Conservation (phyloP, 2,113 vertebrate genomes). For the Phalacrocorax carbo region DNA sequence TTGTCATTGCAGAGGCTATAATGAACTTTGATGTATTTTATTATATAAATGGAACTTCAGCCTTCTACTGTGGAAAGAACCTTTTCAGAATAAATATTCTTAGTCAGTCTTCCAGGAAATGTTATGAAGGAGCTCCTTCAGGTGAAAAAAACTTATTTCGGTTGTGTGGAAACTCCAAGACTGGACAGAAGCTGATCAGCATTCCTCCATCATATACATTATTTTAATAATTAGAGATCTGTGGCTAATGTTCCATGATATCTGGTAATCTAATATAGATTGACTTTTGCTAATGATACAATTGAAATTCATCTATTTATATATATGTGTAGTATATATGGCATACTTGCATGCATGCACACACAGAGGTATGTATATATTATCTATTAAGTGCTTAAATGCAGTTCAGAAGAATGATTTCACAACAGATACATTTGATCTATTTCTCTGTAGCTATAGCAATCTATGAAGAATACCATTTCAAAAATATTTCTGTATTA, state of each 20-base stretch:
- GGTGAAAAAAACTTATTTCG: not conserved
- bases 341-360: not conserved
- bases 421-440: not conserved
- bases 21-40: conserved; percentile 28
- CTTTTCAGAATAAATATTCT: not conserved
- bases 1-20: conserved; percentile 20
- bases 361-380: not conserved
- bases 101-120: not conserved
- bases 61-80: not conserved
- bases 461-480: not conserved
- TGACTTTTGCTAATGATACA: not conserved
- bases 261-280: too few species aligned
- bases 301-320: not conserved
- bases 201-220: not conserved
- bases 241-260: not conserved
- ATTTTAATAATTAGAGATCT: not conserved
- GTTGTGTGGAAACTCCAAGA: not conserved
- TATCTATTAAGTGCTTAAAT: not conserved
- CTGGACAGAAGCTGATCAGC: not conserved
- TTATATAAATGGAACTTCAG: conserved; percentile 14
- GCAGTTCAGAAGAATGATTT: not conserved
- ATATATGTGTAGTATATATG: not conserved
- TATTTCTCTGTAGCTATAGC: not conserved
- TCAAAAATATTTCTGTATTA: not conserved
- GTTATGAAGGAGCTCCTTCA: not conserved